Evolutionary conservation across 2,888 invertebrate genomes (phyloP).

Genomic region (Noctua janthe): DNA sequence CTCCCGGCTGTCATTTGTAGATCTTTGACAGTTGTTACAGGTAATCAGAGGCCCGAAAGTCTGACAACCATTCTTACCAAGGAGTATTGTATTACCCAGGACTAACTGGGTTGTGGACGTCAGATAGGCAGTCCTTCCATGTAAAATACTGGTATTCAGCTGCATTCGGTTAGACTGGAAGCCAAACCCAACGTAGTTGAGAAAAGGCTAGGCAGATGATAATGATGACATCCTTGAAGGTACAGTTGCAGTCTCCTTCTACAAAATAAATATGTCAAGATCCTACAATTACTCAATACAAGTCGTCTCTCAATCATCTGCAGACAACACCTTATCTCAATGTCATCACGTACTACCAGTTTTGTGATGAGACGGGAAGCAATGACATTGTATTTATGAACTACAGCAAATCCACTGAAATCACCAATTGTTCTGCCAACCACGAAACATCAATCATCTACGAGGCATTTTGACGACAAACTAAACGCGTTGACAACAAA

Average conservation of each 20-base stretch:
- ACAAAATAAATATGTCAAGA: neutral
- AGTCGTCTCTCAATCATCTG: neutral
- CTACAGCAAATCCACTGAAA: neutral
- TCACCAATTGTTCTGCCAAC: neutral
- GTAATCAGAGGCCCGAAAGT: too few relatives aligned
- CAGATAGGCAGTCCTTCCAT: too few relatives aligned
- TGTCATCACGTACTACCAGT: neutral
- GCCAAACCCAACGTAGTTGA: too few relatives aligned
- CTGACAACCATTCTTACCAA: too few relatives aligned
- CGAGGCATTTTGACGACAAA: slow-evolving; percentile 1
- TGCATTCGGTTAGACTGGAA: too few relatives aligned
- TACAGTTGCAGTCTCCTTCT: neutral
- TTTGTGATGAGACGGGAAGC: neutral
- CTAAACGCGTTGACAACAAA: neutral
- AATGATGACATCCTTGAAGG: neutral
- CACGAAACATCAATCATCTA: neutral
- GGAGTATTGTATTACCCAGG: too few relatives aligned
- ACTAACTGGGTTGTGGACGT: too few relatives aligned
- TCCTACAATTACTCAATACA: neutral
- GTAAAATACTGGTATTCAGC: too few relatives aligned
- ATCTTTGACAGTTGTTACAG: too few relatives aligned
- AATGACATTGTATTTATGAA: neutral
- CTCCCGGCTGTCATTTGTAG: too few relatives aligned
- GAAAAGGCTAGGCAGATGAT: too few relatives aligned
- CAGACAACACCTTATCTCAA: neutral